Percentiles rank a stretch among this genome's conserved stretches.
Conservation (phyloP, 2,797 vertebrate species). For the Nothura maculosa region DNA sequence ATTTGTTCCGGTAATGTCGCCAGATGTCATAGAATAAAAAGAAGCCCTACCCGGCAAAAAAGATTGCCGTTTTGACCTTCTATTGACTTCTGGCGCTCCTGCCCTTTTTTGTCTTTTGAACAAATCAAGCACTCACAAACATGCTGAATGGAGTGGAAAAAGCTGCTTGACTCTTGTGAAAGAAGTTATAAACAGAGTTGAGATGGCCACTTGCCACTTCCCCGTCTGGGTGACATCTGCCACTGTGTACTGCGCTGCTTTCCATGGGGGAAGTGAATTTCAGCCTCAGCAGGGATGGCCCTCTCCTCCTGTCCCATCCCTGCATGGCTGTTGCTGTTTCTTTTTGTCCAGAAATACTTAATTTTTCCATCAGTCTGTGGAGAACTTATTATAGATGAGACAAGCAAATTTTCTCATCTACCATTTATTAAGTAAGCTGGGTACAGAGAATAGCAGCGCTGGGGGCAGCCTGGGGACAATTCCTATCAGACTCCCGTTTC, state of each 20-base stretch:
- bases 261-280: background rate
- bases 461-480: no score
- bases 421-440: no score
- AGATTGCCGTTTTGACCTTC: slow-evolving; percentile 78
- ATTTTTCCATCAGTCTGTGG: background rate
- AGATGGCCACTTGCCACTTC: slow-evolving; percentile 51
- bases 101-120: slow-evolving; percentile 62
- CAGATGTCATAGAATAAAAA: slow-evolving; percentile 80
- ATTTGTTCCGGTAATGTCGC: slow-evolving; percentile 78
- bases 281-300: background rate
- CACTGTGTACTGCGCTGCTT: background rate
- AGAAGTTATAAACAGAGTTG: slow-evolving; percentile 54
- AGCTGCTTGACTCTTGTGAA: slow-evolving; percentile 55
- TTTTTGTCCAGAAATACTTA: background rate
- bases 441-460: no score
- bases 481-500: no score
- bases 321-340: background rate
- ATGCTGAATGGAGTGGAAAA: slow-evolving; percentile 54
- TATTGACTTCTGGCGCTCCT: slow-evolving; percentile 74
- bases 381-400: no score
- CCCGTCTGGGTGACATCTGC: slow-evolving; percentile 63
- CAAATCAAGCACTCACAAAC: slow-evolving; percentile 74
- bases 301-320: fast-evolving
- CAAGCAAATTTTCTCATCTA: no score
- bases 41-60: slow-evolving; percentile 30